These are phyloP conservation scores for Oligia latruncula DNA, from an alignment of 2,888 invertebrate species.

Conservation along the genomic window DNA sequence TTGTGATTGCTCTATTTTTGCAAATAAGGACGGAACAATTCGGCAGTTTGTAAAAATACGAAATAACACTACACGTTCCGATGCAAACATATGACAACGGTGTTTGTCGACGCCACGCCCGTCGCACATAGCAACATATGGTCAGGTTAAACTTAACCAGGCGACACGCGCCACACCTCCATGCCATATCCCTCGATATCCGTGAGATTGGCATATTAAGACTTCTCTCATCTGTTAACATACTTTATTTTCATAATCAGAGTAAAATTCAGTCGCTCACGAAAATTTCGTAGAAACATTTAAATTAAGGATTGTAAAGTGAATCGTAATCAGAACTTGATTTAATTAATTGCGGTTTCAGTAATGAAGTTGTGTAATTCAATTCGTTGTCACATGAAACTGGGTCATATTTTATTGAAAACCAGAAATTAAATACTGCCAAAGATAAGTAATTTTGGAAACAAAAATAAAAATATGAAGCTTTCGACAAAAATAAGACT, in stretches of 20 bases:
- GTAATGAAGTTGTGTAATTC: conserved; percentile 28
- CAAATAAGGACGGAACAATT: too few relatives aligned
- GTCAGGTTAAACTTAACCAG: too few relatives aligned
- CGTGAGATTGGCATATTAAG: too few relatives aligned
- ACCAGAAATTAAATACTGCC: conserved; percentile 9
- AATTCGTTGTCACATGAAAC: conserved; percentile 25
- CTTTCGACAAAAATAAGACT: neutral
- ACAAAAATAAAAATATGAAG: conserved; percentile 2
- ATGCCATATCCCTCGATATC: too few relatives aligned
- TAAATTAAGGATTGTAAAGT: conserved; percentile 16
- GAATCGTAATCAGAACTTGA: conserved; percentile 34
- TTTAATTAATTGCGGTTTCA: conserved; percentile 34
- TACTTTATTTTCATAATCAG: neutral
- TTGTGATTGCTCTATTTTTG: too few relatives aligned
- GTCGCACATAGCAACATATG: too few relatives aligned
- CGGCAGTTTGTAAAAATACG: too few relatives aligned
- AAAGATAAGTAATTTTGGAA: conserved; percentile 7
- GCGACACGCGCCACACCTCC: too few relatives aligned
- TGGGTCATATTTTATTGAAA: conserved; percentile 23
- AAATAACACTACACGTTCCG: too few relatives aligned
- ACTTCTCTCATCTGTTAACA: neutral
- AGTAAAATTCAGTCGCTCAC: neutral
- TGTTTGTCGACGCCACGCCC: too few relatives aligned
- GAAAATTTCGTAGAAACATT: conserved; percentile 13
- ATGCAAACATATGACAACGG: too few relatives aligned